Conservation (phyloP, 2,113 vertebrate genomes). For the Phalacrocorax aristotelis region DNA sequence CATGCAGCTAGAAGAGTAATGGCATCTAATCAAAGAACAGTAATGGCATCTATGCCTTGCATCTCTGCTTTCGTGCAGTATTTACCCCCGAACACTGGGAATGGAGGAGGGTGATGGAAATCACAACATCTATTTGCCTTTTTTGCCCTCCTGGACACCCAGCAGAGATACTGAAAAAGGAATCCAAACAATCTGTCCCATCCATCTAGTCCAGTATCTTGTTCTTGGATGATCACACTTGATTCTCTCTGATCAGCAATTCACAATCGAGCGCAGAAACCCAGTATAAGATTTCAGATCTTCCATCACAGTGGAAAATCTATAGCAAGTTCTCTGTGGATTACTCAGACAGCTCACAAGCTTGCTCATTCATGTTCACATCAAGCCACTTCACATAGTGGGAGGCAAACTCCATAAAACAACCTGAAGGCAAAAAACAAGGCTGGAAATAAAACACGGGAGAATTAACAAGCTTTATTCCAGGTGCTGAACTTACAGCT, state of each 20-base stretch:
- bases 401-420: background rate
- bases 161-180: background rate
- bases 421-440: constrained; percentile 20
- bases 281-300: background rate
- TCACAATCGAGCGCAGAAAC: background rate
- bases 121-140: background rate
- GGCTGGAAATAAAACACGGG: background rate
- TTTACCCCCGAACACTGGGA: background rate
- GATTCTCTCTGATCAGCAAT: background rate
- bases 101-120: background rate
- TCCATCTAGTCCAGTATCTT: background rate
- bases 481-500: background rate
- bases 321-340: background rate
- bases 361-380: background rate
- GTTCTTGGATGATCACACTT: background rate
- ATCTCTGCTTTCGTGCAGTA: background rate
- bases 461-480: constrained; percentile 5
- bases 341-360: background rate
- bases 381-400: background rate
- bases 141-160: background rate
- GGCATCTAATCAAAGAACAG: background rate
- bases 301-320: background rate
- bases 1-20: background rate
- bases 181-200: background rate
- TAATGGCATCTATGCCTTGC: background rate